Evolutionary conservation across 2,113 vertebrate genomes (phyloP).

Genomic region (Furnarius figulus): DNA sequence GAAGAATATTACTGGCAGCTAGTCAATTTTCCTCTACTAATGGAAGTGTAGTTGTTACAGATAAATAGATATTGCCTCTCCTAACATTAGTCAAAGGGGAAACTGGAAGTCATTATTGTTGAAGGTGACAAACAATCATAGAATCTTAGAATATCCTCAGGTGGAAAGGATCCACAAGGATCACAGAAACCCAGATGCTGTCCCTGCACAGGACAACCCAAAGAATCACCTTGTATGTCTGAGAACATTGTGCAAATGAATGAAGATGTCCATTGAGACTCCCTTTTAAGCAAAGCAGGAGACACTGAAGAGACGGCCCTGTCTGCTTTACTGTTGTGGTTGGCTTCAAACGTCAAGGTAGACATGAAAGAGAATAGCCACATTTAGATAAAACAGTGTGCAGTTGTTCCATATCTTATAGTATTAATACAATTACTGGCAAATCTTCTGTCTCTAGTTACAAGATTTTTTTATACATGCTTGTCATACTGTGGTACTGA

Average conservation of each 20-base stretch:
- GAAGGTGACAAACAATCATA: not conserved
- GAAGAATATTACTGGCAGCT: not conserved
- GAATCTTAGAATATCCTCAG: not conserved
- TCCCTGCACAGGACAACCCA: not conserved
- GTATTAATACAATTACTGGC: not conserved
- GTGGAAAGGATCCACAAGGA: not conserved
- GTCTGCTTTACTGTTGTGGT: not conserved
- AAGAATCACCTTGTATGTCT: not conserved
- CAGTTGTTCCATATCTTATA: not conserved
- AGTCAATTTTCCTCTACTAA: not conserved
- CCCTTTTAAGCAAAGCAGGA: not conserved
- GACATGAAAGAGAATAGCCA: not conserved
- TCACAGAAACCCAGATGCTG: not conserved
- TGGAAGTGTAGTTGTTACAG: not conserved
- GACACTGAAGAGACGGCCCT: rapidly evolving
- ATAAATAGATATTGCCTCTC: not conserved
- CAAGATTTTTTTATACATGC: rapidly evolving
- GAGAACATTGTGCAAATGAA: not conserved
- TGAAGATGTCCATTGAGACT: not conserved
- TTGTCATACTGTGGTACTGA: not conserved
- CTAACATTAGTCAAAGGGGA: not conserved
- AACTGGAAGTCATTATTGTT: not conserved
- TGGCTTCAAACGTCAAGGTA: not conserved
- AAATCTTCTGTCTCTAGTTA: not conserved
- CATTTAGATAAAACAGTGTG: not conserved